Conservation (phyloP, 2,113 vertebrate genomes). For the Erythrolamprus reginae region DNA sequence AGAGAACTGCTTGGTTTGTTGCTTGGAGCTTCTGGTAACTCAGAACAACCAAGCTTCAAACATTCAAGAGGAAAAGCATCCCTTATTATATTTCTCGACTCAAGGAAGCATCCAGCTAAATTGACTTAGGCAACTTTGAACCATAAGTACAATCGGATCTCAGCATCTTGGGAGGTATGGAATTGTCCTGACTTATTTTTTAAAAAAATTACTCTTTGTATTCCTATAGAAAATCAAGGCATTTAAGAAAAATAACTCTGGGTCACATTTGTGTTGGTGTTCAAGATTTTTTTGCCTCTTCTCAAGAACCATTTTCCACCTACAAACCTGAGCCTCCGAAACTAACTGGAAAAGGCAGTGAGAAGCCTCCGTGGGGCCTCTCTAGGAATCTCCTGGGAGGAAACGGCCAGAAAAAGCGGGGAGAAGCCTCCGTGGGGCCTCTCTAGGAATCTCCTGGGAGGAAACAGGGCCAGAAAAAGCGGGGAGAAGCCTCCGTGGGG, state of each 20-base stretch:
- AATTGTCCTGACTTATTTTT: not conserved
- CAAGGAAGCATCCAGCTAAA: not conserved
- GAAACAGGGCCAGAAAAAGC: no score
- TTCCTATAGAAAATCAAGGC: not conserved
- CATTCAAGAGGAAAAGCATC: not conserved
- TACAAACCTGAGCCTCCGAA: no score
- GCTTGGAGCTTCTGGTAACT: constrained; percentile 1
- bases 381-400: no score
- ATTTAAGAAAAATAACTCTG: not conserved
- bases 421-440: no score
- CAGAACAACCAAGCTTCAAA: constrained; percentile 1
- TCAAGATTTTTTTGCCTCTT: no score
- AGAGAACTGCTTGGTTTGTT: not conserved
- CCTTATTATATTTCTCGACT: not conserved
- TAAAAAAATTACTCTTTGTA: not conserved
- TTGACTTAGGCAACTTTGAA: not conserved
- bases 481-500: no score
- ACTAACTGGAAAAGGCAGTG: no score
- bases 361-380: no score
- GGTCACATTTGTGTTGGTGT: no score
- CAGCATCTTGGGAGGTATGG: not conserved
- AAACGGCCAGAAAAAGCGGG: no score
- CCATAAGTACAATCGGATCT: not conserved
- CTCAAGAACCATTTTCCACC: no score
- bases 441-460: no score